Base-by-base conservation (phyloP, 2,113 vertebrate species). In the Pachyramphus minor region DNA sequence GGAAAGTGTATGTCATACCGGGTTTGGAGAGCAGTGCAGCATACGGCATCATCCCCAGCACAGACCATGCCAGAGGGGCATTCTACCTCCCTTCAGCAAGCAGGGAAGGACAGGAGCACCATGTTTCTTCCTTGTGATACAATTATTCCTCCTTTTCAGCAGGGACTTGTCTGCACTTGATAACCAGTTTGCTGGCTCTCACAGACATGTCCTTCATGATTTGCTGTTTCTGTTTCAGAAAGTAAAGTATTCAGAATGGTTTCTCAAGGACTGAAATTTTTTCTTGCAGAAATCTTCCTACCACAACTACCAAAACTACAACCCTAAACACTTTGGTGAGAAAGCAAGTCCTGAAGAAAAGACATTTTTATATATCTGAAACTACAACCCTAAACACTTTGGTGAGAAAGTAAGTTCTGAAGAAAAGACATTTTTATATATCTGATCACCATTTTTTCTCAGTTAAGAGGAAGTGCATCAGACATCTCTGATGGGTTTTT, bases 111-210 rank as follows among this genome's bases (percentile, higher is more conserved):
- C 16, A 17, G 62, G 12, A 94, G 16, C 49, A 76, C 35, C 33
- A 11, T 0, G 0, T 56, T 89, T 84, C 25, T 37, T 49, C 58
- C 3, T 0, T 3, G 2, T 1, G 1, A 47, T 16, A 47, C 14
- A 45, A 47, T n/a, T 44, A 45, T 41, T 76, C 49, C 30, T 68
- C 23, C 23, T 76, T 68, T 78, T 84, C 60, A 78, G 25, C 2
- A 2, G 11, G 8, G 16, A 42, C 28, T 76, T 50, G 28, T 63
- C 69, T 84, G 53, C 25, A 30, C 52, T 72, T 58, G 35, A 60
- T 64, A 66, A 8, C 12, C 41, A 35, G 21, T 37, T 49, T 91
- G 5, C 30, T 89, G 77, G 41, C 28, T 95, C 49, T 62, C 37
- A 53, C 24, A 76, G 8, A 12, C 44, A 52, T 1, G 5, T 64